Evolutionary conservation across 2,888 invertebrate genomes (phyloP).

Genomic region (Ditula angustiorana): DNA sequence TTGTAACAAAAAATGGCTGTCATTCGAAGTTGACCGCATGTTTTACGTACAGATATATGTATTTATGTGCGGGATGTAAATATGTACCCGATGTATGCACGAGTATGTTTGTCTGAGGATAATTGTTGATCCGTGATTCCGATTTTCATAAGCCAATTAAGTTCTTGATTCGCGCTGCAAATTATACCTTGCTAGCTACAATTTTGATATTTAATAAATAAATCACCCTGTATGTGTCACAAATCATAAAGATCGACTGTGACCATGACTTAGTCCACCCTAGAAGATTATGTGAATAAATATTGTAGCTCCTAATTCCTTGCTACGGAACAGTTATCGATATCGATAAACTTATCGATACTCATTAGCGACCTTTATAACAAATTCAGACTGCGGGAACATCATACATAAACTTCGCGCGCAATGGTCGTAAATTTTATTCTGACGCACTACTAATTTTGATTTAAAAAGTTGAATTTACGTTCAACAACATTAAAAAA

Average conservation of each 20-base stretch:
- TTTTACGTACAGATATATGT: too few relatives aligned
- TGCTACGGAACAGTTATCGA: constrained; percentile 5
- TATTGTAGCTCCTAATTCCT: constrained; percentile 68
- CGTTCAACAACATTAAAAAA: background rate
- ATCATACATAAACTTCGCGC: too few relatives aligned
- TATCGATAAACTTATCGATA: background rate
- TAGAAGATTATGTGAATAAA: constrained; percentile 78
- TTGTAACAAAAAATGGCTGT: too few relatives aligned
- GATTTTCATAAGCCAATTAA: background rate
- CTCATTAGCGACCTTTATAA: background rate
- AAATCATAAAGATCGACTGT: constrained; percentile 52
- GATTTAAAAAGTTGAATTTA: background rate
- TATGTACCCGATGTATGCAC: too few relatives aligned
- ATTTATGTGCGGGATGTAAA: too few relatives aligned
- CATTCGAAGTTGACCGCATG: too few relatives aligned
- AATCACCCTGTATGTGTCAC: constrained; percentile 52
- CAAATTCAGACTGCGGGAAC: too few relatives aligned
- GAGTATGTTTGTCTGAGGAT: too few relatives aligned
- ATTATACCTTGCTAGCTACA: too few relatives aligned
- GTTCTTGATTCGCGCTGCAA: too few relatives aligned
- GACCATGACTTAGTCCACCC: constrained; percentile 50
- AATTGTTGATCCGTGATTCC: too few relatives aligned
- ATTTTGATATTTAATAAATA: background rate
- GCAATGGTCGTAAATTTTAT: background rate
- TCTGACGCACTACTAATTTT: background rate